Conservation (phyloP, 2,888 invertebrate genomes). For the Dicycla oo region DNA sequence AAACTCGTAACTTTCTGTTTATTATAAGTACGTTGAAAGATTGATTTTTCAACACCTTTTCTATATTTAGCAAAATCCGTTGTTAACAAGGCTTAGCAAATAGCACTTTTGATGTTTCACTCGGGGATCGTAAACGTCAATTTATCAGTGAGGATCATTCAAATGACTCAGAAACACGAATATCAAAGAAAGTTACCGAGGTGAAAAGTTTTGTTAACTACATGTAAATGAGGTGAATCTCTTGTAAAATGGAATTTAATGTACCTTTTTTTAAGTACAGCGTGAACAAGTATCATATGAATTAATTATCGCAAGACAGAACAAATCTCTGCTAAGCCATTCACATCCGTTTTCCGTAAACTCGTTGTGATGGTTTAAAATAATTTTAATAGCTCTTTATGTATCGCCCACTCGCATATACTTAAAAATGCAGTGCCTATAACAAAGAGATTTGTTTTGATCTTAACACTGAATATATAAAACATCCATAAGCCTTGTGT, state of each 20-base stretch:
- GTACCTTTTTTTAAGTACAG: slow-evolving; percentile 2
- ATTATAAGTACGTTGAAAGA: slow-evolving; percentile 54
- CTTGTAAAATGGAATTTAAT: slow-evolving; percentile 1
- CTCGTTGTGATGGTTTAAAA: slow-evolving; percentile 9
- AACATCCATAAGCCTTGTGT: neutral
- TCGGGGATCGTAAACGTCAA: slow-evolving; percentile 32
- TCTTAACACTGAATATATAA: neutral
- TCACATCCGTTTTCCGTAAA: slow-evolving; percentile 10
- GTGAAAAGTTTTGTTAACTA: slow-evolving; percentile 12
- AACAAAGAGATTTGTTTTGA: slow-evolving; percentile 11
- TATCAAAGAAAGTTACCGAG: slow-evolving; percentile 44
- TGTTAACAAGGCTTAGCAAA: slow-evolving; percentile 25
- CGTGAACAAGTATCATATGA: slow-evolving; percentile 7
- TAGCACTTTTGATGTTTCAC: slow-evolving; percentile 29
- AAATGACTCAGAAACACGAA: slow-evolving; percentile 3
- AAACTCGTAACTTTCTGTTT: slow-evolving; percentile 54
- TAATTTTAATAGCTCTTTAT: slow-evolving; percentile 33
- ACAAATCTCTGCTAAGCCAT: slow-evolving; percentile 28
- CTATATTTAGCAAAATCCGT: slow-evolving; percentile 17
- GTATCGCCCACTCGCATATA: neutral
- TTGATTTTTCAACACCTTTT: slow-evolving; percentile 49
- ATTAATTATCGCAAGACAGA: slow-evolving; percentile 33
- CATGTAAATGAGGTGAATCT: slow-evolving; percentile 33
- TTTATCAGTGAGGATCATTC: slow-evolving; percentile 22
- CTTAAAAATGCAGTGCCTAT: neutral